Percentiles rank a stretch among this genome's conserved stretches.
phyloP scores from a whole-genome alignment of 2,888 invertebrate species.

The Drosophila neonasuta region DNA sequence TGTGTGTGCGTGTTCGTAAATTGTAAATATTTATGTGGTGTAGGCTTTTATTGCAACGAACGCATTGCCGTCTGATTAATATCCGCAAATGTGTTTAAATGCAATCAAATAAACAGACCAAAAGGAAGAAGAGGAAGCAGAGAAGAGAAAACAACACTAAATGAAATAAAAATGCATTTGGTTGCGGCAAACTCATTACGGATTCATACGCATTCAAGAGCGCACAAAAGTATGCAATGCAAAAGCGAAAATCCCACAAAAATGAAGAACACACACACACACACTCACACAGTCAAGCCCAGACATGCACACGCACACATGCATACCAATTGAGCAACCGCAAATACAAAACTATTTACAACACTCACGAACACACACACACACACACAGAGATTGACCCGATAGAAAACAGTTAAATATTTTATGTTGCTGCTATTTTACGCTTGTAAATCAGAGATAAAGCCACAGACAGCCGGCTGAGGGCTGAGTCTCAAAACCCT shows the following conservation, averaged over 20 bases:
- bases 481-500: constrained; percentile 22
- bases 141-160: background rate
- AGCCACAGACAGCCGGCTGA: constrained; percentile 61
- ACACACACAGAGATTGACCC: constrained; percentile 27
- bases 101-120: constrained; percentile 29
- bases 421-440: constrained; percentile 71
- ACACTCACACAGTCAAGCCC: constrained; percentile 1
- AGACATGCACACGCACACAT: constrained; percentile 22
- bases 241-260: constrained; percentile 42
- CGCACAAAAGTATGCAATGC: constrained; percentile 37
- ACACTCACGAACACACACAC: constrained; percentile 13
- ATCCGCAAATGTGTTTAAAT: constrained; percentile 37
- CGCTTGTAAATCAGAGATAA: constrained; percentile 72
- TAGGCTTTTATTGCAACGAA: constrained; percentile 25
- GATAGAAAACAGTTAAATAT: constrained; percentile 67
- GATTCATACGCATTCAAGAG: constrained; percentile 45
- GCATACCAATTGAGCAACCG: constrained; percentile 41
- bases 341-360: constrained; percentile 45
- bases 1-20: constrained; percentile 37
- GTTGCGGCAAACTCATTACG: constrained; percentile 57
- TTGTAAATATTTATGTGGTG: constrained; percentile 55
- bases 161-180: constrained; percentile 45
- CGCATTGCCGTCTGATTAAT: constrained; percentile 34
- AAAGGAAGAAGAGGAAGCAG: background rate
- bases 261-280: constrained; percentile 28